Evolutionary conservation across 2,888 invertebrate genomes (phyloP), one percentile per base, ranked within the genome.

Genomic region (Drosophila infuscata): DNA sequence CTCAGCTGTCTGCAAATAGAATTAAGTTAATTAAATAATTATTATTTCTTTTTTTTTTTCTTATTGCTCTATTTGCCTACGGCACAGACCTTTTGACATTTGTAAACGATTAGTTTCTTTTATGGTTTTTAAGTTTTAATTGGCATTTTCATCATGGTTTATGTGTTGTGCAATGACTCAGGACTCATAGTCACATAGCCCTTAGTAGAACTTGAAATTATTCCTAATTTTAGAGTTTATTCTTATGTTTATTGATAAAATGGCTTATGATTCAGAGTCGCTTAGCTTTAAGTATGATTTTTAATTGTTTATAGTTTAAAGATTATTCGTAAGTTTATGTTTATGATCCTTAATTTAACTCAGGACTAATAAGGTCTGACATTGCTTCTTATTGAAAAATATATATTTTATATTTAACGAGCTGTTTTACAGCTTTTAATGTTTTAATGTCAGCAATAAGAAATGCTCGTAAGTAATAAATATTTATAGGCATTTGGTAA

Each of bases 1-100:
- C 29, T 53, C 60, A 41, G 20, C 52, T 38, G 33, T 8, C 32
- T n/a, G 41, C 29, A 38, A 68, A 57, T 30, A 17, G 32, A 69
- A 69, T 52, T 48, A 20, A 65, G 30, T 66, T 65, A 66, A 76
- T 76, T 76, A 65, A 57, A 53, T 38, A 58, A 58, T 66, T 15
- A 29, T 38, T 51, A 62, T 54, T 17, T 29, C 20, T 36, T 33
- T 38, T 51, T 65, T 54, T 17, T 29, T 29, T 36, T 33, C 30
- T 20, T 15, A 46, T n/a, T 41, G 4, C n/a, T n/a, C n/a, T 2
- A 41, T 46, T 25, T 25, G 46, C 8, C 7, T 25, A 46, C 20
- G 12, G 7, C 46, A 51, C 17, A 43, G 52, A 36, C 53, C 61
- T 56, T 54, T 68, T 67, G 67, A 64, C 75, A 62, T 29, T 20